A percentile compares a stretch with the other conserved stretches of the same genome.
Evolutionary conservation across 2,888 invertebrate species (phyloP).

Genomic region (Microplitis deprimator): DNA sequence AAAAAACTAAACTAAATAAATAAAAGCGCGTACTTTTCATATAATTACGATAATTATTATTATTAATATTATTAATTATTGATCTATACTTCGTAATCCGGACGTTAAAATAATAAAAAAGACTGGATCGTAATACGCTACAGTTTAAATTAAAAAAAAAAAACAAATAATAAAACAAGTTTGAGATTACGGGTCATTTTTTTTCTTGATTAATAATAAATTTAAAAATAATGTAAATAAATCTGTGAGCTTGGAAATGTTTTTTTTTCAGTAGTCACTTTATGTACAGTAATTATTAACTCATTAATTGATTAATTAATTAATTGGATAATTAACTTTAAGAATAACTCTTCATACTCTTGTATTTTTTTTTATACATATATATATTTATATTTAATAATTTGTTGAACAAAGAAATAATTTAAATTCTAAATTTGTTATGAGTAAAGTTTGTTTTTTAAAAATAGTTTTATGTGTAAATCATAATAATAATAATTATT

Average conservation of each 20-base stretch:
- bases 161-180: not conserved
- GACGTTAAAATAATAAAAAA: not conserved
- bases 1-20: constrained; percentile 4
- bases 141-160: not conserved
- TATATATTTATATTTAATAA: not conserved
- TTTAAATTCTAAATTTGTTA: not conserved
- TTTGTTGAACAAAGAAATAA: not conserved
- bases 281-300: not conserved
- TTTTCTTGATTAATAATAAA: not conserved
- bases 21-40: not conserved
- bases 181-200: not conserved
- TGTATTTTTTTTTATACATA: not conserved
- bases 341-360: not conserved
- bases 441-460: not conserved
- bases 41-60: constrained; percentile 32
- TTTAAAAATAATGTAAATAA: not conserved
- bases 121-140: not conserved
- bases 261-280: not conserved
- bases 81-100: constrained; percentile 3
- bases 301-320: not conserved
- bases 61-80: constrained; percentile 34
- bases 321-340: not conserved
- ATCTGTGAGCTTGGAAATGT: not conserved
- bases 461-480: not conserved
- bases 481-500: not conserved